Evolutionary conservation across 2,797 vertebrate genomes (phyloP), one percentile per base, ranked within the genome.

Genomic region (Sylvia borin): DNA sequence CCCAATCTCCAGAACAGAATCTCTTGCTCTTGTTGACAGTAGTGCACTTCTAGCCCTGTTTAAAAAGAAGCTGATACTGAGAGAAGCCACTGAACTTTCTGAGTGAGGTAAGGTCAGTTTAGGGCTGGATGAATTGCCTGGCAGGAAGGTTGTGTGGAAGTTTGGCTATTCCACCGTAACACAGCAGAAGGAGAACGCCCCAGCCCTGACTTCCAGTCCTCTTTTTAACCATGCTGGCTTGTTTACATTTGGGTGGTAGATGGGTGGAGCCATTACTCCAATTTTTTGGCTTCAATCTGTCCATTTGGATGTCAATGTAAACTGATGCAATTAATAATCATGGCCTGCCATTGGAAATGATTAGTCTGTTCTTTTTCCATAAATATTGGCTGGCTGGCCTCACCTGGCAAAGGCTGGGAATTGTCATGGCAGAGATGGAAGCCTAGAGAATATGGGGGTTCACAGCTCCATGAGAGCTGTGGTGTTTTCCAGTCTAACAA

Each of bases 321-420:
- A 90, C 95, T 75, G 38, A 93, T 95, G 96, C 92, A 96, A 85
- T 93, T 95, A 94, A 92, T 93, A 96, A 95, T 78, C 6, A 0
- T 95, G 90, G 95, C 92, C 84, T 3, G 5, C 96, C 95, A 92
- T 95, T 97, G 97, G 96, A 98, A 98, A 97, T 90, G 67, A 95
- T 96, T 96, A 84, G 78, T 92, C 82, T 85, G 71, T 70, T 96
- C 78, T 16, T 96, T 71, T 91, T 79, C 84, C 88, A 85, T 73
- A 77, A 91, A 95, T 95, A 91, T 65, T 95, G 93, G 87, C 92
- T 97, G 95, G 71, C 95, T 95, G 82, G 76, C 80, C 97, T 96
- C 88, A 66, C 96, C 96, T 97, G 95, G 95, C 93, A 95, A 87
- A 51, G 55, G 70, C 94, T 96, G 92, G 73, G 94, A 95, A 97